phyloP scores from a whole-genome alignment of 2,113 vertebrate genomes.

The Gila orcuttii region DNA sequence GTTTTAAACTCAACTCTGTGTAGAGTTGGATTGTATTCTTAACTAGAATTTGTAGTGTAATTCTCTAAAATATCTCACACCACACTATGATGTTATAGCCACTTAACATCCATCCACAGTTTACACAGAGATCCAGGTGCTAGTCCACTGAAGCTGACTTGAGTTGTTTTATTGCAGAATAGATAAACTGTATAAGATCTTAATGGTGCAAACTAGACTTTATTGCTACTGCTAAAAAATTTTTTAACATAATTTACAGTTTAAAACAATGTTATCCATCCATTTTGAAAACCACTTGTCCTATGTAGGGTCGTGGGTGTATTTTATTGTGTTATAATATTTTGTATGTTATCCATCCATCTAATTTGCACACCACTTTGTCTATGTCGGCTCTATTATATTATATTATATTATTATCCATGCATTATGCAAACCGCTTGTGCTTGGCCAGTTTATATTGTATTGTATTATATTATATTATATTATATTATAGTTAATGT shows the following conservation, averaged over 20 bases:
- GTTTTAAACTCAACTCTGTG: slow-evolving; percentile 13
- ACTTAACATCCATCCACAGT: background rate
- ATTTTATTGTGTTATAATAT: background rate
- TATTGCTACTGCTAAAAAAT: background rate
- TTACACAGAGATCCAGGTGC: background rate
- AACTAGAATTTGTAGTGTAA: background rate
- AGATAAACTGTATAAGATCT: background rate
- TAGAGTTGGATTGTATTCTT: background rate
- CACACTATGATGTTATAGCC: background rate
- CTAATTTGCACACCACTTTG: too few species aligned
- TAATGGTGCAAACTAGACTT: background rate
- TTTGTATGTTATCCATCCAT: too few species aligned
- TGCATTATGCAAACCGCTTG: background rate
- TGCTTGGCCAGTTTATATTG: too few species aligned
- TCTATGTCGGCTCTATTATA: background rate
- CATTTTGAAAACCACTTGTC: background rate
- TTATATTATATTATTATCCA: background rate
- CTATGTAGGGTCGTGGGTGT: background rate
- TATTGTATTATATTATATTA: background rate
- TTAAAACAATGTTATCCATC: background rate
- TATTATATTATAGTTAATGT: background rate
- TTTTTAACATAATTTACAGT: background rate
- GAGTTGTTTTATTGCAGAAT: background rate
- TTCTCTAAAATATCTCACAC: background rate
- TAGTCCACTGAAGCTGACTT: background rate